Evolutionary conservation across 2,113 vertebrate genomes (phyloP).

Genomic region (Tursiops truncatus): DNA sequence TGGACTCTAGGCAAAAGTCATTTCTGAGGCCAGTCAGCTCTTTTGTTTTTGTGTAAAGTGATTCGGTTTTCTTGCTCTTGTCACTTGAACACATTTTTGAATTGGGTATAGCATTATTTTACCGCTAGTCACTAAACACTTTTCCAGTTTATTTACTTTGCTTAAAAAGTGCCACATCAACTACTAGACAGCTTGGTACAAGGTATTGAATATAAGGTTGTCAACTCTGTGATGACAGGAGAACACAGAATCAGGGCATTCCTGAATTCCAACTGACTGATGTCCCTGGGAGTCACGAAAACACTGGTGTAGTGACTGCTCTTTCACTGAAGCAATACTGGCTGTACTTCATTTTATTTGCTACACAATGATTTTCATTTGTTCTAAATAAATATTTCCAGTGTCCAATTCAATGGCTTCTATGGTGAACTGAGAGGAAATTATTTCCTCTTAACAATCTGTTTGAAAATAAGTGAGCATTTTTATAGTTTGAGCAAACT

Average conservation of each 20-base stretch:
- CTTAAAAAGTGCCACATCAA: not conserved
- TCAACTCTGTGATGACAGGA: not conserved
- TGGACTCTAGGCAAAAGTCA: not conserved
- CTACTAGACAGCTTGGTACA: not conserved
- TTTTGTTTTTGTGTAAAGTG: not conserved
- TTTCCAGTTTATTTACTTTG: not conserved
- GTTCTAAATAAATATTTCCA: not conserved
- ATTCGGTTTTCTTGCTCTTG: not conserved
- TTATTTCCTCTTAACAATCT: not conserved
- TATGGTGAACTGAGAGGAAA: not conserved
- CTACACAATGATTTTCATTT: not conserved
- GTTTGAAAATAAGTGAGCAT: constrained; percentile 14
- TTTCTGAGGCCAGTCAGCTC: not conserved
- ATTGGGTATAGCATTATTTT: not conserved
- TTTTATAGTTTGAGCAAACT: not conserved
- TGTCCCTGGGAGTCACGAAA: not conserved
- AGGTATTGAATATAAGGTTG: not conserved
- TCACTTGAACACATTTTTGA: not conserved
- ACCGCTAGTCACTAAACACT: not conserved
- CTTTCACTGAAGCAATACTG: not conserved
- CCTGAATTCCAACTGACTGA: not conserved
- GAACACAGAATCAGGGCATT: not conserved
- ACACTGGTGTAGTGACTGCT: not conserved
- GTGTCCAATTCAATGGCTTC: not conserved
- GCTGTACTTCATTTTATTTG: not conserved